A percentile compares a stretch with the other conserved stretches of the same genome.
Conservation (phyloP, 64 coral and sea anemone species). For the Hydrozoanthus tunicans region DNA sequence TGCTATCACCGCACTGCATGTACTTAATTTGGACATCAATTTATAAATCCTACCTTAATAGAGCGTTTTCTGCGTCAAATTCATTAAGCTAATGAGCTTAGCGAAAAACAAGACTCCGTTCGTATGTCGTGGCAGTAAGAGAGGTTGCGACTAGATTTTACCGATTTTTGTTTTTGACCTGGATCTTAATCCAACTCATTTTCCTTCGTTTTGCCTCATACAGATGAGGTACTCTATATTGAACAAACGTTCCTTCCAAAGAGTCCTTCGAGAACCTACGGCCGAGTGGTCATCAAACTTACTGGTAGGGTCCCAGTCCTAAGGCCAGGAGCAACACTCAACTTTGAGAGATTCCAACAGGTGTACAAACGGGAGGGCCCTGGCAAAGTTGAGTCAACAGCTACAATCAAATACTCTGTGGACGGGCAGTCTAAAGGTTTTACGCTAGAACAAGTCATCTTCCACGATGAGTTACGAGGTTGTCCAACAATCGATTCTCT, state of each 20-base stretch:
- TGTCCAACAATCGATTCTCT: slow-evolving; percentile 24
- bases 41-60: too few species aligned
- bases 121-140: too few species aligned
- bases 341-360: slow-evolving; percentile 59
- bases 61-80: too few species aligned
- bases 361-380: slow-evolving; percentile 33
- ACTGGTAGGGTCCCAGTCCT: slow-evolving; percentile 62
- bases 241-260: slow-evolving; percentile 62
- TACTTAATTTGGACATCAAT: too few species aligned
- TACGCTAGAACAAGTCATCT: slow-evolving; percentile 66
- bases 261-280: neutral
- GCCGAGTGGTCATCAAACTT: slow-evolving; percentile 49
- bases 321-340: slow-evolving; percentile 23
- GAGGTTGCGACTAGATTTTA: too few species aligned
- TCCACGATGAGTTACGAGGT: slow-evolving; percentile 55
- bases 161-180: too few species aligned
- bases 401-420: slow-evolving; percentile 63
- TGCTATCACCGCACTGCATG: too few species aligned
- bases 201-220: neutral
- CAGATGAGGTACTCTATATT: slow-evolving; percentile 63
- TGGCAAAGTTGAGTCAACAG: slow-evolving; percentile 68
- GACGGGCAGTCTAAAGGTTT: slow-evolving; percentile 59
- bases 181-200: neutral
- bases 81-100: too few species aligned
- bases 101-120: too few species aligned